Evolutionary conservation across 2,888 invertebrate genomes (phyloP).

Genomic region (Aporophyla nigra): DNA sequence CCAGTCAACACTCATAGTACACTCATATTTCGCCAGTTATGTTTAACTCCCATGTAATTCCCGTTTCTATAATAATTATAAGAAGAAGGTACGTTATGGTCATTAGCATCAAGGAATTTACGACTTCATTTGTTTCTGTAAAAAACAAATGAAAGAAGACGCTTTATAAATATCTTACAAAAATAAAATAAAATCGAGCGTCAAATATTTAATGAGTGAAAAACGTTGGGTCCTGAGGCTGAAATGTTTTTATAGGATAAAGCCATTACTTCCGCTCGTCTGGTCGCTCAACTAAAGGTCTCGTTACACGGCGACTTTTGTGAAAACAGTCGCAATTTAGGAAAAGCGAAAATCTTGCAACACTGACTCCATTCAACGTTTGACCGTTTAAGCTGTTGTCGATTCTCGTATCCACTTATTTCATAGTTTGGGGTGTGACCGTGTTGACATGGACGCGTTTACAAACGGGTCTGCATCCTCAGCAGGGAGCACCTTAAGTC

Average conservation of each 20-base stretch:
- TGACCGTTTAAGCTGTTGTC: neutral
- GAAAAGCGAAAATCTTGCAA: neutral
- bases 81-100: neutral
- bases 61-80: too few relatives aligned
- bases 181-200: slow-evolving; percentile 24
- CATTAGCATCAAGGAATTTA: neutral
- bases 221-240: slow-evolving; percentile 50
- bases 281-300: slow-evolving; percentile 25
- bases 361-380: neutral
- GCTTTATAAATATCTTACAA: neutral
- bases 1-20: too few relatives aligned
- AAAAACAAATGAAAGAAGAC: slow-evolving; percentile 2
- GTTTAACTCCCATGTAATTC: too few relatives aligned
- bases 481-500: too few relatives aligned
- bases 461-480: too few relatives aligned
- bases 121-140: neutral
- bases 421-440: too few relatives aligned
- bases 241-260: slow-evolving; percentile 60
- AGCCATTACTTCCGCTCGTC: slow-evolving; percentile 57
- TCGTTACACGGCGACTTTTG: slow-evolving; percentile 19
- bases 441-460: too few relatives aligned
- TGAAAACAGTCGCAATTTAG: neutral
- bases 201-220: slow-evolving; percentile 53
- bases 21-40: too few relatives aligned
- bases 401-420: neutral